Evolutionary conservation across 2,797 vertebrate genomes (phyloP), one percentile per base, ranked within the genome.

Genomic region (Enteromius afrohamiltoni): DNA sequence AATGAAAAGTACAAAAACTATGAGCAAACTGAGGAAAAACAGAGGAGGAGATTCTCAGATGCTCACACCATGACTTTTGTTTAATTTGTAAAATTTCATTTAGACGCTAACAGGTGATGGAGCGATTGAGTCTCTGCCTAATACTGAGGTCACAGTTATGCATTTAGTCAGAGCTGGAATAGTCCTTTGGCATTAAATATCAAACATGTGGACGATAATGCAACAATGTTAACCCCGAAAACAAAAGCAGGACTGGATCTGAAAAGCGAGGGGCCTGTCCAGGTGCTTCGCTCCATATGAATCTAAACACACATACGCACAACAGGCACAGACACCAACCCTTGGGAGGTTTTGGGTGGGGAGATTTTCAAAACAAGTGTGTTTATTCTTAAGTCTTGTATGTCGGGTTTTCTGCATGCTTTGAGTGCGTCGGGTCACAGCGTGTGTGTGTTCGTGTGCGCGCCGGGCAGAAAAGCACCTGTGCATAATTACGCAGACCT

Each of bases 401-500:
- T 42, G 75, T 76, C 19, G 17, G 68, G 17, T 42, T 85, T 77
- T 74, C 17, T 58, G 58, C 76, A 82, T 82, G 80, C 77, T 77
- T 16, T 68, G 79, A 67, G 42, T 62, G 53, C 4, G 79, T 60
- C 31, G 26, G 75, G 67, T 29, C 70, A 37, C 40, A 11, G 6
- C 10, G 16, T 40, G 70, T 34, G 81, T 69, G 47, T 53, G 51
- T 77, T 29, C 45, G 42, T 49, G 60, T 68, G 51, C 14, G 73
- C 23, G 69, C 19, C 11, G 67, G 75, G 77, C 77, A 60, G 71
- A 49, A 53, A 83, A 82, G 83, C 85, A 86, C 75, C 81, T 86
- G 86, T 83, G 64, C 79, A 79, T 83, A 83, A 87, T 88, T 87
- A 88, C 82, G 60, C 68, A 84, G 68, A 87, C 86, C 88, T 86